Conservation (phyloP, 2,797 vertebrate species). For the Gallinago solitaria region DNA sequence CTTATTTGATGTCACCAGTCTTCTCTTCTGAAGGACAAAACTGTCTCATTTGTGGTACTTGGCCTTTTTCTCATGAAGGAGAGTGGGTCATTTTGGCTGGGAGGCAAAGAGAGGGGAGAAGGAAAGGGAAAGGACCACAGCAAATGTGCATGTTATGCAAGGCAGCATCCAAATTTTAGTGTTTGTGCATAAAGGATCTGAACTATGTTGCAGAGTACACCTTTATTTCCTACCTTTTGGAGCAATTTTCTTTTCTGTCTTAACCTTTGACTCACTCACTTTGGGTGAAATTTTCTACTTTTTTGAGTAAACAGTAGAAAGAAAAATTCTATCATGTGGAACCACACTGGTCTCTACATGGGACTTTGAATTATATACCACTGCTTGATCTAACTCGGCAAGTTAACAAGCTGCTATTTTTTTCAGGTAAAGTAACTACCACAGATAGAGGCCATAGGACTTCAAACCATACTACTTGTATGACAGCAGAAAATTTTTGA, state of each 20-base stretch:
- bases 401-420: neutral
- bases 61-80: neutral
- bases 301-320: neutral
- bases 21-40: neutral
- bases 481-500: neutral
- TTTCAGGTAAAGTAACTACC: neutral
- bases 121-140: neutral
- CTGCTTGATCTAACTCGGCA: neutral
- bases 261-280: neutral
- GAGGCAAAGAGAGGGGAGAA: neutral
- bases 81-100: neutral
- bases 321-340: neutral
- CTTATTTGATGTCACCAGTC: neutral
- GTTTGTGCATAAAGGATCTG: neutral
- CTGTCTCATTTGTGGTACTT: accelerated
- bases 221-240: neutral
- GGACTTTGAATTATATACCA: neutral
- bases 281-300: neutral
- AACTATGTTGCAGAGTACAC: neutral
- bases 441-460: neutral
- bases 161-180: neutral
- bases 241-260: neutral
- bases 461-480: neutral
- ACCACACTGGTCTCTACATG: neutral
- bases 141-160: neutral